These are phyloP conservation scores for Echinarachnius parma DNA, from an alignment of 53 echinoderm and acorn worm genomes.

Conservation along the genomic window DNA sequence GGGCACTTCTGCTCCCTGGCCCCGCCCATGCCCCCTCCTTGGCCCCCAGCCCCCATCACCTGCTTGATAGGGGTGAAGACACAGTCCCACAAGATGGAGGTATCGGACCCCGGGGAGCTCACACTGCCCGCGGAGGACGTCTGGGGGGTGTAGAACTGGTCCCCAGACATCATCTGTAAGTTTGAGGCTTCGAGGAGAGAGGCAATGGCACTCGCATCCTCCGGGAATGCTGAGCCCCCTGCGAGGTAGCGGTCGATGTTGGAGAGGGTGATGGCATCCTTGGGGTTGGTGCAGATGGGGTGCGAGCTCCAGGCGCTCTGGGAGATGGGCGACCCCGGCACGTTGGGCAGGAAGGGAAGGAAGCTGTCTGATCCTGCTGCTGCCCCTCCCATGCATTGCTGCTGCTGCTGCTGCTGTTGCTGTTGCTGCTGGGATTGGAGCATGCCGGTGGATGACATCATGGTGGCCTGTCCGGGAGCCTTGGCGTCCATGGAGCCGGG, in stretches of 20 bases:
- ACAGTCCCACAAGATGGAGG: slow-evolving; percentile 80
- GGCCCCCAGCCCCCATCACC: slow-evolving; percentile 5
- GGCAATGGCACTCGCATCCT: slow-evolving; percentile 26
- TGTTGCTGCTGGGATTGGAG: neutral
- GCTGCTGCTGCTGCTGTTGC: neutral
- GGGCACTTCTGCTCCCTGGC: slow-evolving; percentile 50
- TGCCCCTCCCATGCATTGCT: neutral
- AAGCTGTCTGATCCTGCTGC: slow-evolving; percentile 16
- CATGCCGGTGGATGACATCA: too few relatives aligned
- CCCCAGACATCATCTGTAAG: slow-evolving; percentile 15
- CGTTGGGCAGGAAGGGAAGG: slow-evolving; percentile 36
- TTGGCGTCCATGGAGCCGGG: slow-evolving; percentile 24
- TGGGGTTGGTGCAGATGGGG: slow-evolving; percentile 86
- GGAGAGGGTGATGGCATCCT: slow-evolving; percentile 91
- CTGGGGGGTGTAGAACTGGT: neutral
- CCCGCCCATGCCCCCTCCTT: neutral
- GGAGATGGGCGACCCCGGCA: slow-evolving; percentile 76
- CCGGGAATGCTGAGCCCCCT: slow-evolving; percentile 51
- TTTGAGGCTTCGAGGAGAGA: slow-evolving; percentile 32
- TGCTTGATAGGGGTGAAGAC: slow-evolving; percentile 70
- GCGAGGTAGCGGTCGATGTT: slow-evolving; percentile 92
- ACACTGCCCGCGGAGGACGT: slow-evolving; percentile 50
- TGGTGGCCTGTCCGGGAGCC: slow-evolving; percentile 12
- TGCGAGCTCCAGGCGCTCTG: slow-evolving; percentile 84
- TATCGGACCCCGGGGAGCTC: slow-evolving; percentile 63